phyloP scores from a whole-genome alignment of 1,140 invertebrate species.

The Portunus trituberculatus region DNA sequence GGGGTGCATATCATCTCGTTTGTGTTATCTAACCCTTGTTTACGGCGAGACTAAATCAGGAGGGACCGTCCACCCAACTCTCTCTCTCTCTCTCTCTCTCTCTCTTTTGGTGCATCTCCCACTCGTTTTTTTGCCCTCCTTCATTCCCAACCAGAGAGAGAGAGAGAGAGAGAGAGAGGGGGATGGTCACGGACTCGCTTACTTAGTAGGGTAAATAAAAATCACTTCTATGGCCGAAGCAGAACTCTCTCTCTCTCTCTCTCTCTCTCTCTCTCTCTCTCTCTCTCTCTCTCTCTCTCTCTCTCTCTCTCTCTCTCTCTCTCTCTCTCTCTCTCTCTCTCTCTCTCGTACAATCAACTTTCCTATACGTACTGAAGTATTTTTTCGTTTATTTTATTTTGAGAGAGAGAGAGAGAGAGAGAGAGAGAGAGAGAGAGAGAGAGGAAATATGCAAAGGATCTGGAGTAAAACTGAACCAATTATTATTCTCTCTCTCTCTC shows the following conservation, averaged over 20 bases:
- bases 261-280: constrained; percentile 15
- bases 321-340: neutral
- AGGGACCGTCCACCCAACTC: neutral
- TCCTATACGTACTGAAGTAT: no score
- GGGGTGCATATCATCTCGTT: neutral
- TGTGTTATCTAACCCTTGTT: constrained; percentile 22
- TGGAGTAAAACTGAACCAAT: no score
- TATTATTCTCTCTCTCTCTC: no score
- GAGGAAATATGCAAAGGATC: no score
- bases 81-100: constrained; percentile 18
- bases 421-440: no score
- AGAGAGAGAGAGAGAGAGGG: neutral
- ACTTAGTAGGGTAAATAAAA: neutral
- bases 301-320: neutral
- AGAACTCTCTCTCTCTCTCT: neutral
- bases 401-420: no score
- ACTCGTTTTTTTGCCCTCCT: neutral
- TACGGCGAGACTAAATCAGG: neutral
- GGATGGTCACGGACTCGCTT: neutral
- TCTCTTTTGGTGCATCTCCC: neutral
- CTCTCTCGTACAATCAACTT: no score
- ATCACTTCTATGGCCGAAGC: neutral
- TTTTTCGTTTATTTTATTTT: no score
- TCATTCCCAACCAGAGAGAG: neutral
- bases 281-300: constrained; percentile 17